These are phyloP conservation scores for Lerema accius DNA, from an alignment of 1,140 invertebrate species.

Conservation along the genomic window DNA sequence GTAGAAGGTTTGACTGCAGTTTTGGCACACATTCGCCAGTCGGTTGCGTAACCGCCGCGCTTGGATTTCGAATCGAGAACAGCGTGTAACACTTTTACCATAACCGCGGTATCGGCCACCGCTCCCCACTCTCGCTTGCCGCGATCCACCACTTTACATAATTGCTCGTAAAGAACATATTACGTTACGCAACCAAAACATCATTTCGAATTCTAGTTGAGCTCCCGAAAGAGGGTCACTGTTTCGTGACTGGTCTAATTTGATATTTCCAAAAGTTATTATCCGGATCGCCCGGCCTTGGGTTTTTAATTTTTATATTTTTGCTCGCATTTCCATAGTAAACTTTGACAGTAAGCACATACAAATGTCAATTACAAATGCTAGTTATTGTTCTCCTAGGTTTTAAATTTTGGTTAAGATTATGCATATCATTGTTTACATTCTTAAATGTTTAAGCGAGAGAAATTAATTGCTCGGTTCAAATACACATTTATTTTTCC, in stretches of 20 bases:
- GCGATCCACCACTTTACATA: constrained; percentile 73
- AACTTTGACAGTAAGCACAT: not conserved
- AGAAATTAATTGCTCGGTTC: too few relatives aligned
- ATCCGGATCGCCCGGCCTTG: constrained; percentile 1
- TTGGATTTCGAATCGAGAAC: constrained; percentile 59
- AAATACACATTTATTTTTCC: not conserved
- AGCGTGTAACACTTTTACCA: constrained; percentile 79
- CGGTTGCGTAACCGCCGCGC: constrained; percentile 61
- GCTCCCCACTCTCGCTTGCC: constrained; percentile 54
- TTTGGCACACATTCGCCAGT: constrained; percentile 77
- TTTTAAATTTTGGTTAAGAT: too few relatives aligned
- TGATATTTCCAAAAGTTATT: constrained; percentile 34
- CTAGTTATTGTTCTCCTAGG: too few relatives aligned
- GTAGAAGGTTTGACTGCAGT: constrained; percentile 70
- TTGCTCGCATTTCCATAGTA: too few relatives aligned
- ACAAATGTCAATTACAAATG: too few relatives aligned
- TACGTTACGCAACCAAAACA: constrained; percentile 70
- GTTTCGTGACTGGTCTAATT: constrained; percentile 55
- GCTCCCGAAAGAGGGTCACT: constrained; percentile 48
- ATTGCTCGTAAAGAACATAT: constrained; percentile 73
- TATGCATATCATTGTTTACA: too few relatives aligned
- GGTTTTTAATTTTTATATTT: too few relatives aligned
- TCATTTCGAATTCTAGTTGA: constrained; percentile 65
- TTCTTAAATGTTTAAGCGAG: too few relatives aligned
- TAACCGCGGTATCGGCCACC: constrained; percentile 54